phyloP scores from a whole-genome alignment of 1,140 invertebrate genomes.

The Patella vulgata region DNA sequence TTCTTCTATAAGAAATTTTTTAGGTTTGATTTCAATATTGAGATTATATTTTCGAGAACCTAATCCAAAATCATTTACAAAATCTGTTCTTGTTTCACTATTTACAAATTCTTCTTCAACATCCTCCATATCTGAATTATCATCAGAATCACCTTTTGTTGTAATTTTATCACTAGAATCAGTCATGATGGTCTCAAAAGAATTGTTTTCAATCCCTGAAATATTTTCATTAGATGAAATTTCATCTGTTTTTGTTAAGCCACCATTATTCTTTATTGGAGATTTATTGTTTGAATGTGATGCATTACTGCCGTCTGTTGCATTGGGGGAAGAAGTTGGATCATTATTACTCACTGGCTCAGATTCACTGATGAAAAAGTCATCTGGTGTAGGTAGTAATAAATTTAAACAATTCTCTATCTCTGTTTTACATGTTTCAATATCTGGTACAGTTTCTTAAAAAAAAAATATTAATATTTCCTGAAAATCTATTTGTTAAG shows the following conservation, averaged over 20 bases:
- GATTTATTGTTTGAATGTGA: neutral
- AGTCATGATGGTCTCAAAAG: neutral
- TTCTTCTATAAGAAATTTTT: conserved; percentile 42
- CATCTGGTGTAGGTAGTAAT: conserved; percentile 60
- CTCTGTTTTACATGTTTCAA: conserved; percentile 56
- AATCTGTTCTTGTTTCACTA: conserved; percentile 32
- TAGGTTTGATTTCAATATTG: conserved; percentile 42
- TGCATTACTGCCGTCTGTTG: neutral
- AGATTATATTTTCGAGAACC: conserved; percentile 39
- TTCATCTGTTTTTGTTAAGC: neutral
- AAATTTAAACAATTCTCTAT: conserved; percentile 65
- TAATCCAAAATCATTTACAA: conserved; percentile 34
- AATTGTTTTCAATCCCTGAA: neutral
- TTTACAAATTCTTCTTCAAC: conserved; percentile 31
- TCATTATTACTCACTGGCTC: conserved; percentile 10
- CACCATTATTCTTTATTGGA: neutral
- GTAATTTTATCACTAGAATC: conserved; percentile 2
- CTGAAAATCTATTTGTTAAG: too few relatives aligned
- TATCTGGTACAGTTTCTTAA: conserved; percentile 49
- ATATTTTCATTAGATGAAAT: neutral
- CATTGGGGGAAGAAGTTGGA: neutral
- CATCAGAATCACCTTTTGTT: conserved; percentile 22
- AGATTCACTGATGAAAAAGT: conserved; percentile 49
- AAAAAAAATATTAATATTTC: too few relatives aligned
- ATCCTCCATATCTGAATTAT: conserved; percentile 23